A percentile compares a stretch with the other conserved stretches of the same genome.
phyloP scores from a whole-genome alignment of 2,797 vertebrate species.

The Synaphobranchus kaupii region DNA sequence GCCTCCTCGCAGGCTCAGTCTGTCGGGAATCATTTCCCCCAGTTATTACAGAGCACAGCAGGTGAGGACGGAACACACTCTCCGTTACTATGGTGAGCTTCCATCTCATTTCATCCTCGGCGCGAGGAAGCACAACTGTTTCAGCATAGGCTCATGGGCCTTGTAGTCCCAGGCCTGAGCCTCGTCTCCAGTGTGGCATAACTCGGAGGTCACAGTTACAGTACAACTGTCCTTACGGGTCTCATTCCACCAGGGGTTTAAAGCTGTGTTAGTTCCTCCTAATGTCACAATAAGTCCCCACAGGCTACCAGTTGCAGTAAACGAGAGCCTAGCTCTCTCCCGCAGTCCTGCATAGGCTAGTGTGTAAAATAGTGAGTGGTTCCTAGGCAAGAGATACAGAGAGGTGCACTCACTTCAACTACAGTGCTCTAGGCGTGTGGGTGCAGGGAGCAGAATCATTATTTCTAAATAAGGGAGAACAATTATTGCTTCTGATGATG shows the following conservation, averaged over 20 bases:
- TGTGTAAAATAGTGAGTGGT: neutral
- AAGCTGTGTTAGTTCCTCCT: neutral
- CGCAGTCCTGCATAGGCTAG: neutral
- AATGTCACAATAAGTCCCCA: neutral
- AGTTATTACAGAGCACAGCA: conserved; percentile 7
- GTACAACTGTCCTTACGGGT: neutral
- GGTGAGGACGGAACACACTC: conserved; percentile 5
- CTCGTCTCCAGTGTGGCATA: neutral
- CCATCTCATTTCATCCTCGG: neutral
- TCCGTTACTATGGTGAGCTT: neutral
- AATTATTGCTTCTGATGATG: neutral
- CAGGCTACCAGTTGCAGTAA: neutral
- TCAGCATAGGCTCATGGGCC: neutral
- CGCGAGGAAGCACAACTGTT: neutral
- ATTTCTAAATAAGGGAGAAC: neutral
- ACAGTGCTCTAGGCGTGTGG: neutral
- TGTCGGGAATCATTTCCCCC: neutral
- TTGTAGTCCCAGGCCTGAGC: neutral
- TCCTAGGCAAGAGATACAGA: too few species aligned
- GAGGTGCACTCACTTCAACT: too few species aligned
- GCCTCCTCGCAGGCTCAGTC: neutral
- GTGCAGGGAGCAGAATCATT: neutral
- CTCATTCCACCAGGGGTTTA: neutral
- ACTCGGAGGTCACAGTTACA: neutral
- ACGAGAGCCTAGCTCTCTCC: too few species aligned